These are phyloP conservation scores for Campylomormyrus tamandua DNA, from an alignment of 2,113 vertebrate genomes.

Conservation along the genomic window DNA sequence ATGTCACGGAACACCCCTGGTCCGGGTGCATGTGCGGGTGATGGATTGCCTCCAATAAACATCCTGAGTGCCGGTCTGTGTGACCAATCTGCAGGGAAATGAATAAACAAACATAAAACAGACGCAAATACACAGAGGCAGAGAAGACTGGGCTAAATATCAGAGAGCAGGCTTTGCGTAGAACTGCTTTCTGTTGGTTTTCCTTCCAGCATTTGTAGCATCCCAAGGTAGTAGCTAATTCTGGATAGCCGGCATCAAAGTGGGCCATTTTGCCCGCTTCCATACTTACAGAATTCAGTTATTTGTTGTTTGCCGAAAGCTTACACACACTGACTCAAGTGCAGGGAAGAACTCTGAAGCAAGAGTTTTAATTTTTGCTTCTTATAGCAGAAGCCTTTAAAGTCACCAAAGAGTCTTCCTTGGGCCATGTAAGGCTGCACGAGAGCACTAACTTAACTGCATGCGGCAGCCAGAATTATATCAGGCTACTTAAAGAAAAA, in stretches of 20 bases:
- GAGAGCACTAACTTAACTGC: background rate
- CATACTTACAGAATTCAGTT: background rate
- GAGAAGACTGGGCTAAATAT: background rate
- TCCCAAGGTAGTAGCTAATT: background rate
- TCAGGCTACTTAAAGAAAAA: background rate
- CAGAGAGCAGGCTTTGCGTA: background rate
- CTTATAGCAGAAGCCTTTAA: background rate
- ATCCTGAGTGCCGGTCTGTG: background rate
- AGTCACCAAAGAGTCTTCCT: background rate
- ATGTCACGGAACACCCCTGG: background rate
- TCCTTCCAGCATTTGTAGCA: background rate
- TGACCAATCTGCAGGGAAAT: constrained; percentile 14
- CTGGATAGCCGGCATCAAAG: background rate
- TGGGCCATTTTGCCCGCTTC: background rate
- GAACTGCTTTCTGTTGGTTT: background rate
- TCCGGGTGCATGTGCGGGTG: background rate
- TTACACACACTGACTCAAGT: background rate
- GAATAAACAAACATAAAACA: constrained; percentile 18
- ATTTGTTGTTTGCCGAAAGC: background rate
- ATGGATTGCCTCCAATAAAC: constrained; percentile 9
- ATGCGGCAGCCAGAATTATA: background rate
- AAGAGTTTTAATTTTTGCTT: background rate
- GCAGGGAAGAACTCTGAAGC: background rate
- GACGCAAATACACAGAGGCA: background rate
- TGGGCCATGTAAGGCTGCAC: background rate